Percentiles rank a stretch among this genome's conserved stretches.
These are phyloP conservation scores for Dysmachus trigonus DNA, from an alignment of 2,888 invertebrate genomes.

Conservation along the genomic window DNA sequence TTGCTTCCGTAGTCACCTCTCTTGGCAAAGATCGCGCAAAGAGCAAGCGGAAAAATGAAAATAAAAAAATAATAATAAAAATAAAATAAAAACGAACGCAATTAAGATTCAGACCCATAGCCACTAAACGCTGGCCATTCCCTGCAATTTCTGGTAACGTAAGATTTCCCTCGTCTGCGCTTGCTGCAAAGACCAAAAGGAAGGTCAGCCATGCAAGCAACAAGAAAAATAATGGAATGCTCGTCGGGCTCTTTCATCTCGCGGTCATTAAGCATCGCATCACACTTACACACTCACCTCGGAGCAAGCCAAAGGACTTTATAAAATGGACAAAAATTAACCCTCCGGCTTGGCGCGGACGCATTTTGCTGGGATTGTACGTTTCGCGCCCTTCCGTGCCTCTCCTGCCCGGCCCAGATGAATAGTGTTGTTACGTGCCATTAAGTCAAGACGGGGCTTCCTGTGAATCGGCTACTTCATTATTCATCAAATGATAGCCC, in stretches of 20 bases:
- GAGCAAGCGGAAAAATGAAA: background rate
- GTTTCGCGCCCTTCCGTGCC: background rate
- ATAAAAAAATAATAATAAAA: background rate
- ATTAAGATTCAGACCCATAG: slow-evolving; percentile 16
- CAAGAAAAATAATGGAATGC: slow-evolving; percentile 12
- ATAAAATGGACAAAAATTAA: background rate
- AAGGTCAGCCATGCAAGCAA: background rate
- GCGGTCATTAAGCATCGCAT: slow-evolving; percentile 21
- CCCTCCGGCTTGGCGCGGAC: background rate
- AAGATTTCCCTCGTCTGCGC: slow-evolving; percentile 9
- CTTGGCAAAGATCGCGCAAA: background rate
- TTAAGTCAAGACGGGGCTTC: background rate
- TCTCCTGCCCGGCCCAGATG: background rate
- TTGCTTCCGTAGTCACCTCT: slow-evolving; percentile 33
- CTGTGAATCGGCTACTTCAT: background rate
- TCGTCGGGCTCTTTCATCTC: slow-evolving; percentile 22
- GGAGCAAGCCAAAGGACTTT: slow-evolving; percentile 7
- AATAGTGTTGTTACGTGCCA: slow-evolving; percentile 19
- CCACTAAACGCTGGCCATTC: slow-evolving; percentile 8
- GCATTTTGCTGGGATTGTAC: background rate
- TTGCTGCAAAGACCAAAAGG: background rate
- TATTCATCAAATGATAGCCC: background rate
- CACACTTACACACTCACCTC: background rate
- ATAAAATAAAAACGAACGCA: background rate
- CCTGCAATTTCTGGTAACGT: slow-evolving; percentile 19